These are phyloP conservation scores for Pediacus dermestoides DNA, from an alignment of 2,888 invertebrate species.

Conservation along the genomic window DNA sequence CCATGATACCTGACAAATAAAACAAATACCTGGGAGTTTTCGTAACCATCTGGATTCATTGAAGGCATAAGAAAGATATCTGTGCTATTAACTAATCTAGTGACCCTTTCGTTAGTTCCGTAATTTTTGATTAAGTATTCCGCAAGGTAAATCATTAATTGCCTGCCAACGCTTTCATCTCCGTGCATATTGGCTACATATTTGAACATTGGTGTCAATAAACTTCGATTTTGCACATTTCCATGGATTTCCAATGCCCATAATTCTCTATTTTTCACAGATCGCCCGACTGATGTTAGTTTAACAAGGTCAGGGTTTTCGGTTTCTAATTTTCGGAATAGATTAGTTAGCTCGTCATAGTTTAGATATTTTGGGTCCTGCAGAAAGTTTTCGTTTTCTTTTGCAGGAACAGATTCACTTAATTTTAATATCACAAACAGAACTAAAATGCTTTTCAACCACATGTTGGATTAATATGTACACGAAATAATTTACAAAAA, in stretches of 20 bases:
- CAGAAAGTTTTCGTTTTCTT: slow-evolving; percentile 56
- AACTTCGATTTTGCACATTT: slow-evolving; percentile 58
- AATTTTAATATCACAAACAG: slow-evolving; percentile 26
- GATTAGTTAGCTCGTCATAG: slow-evolving; percentile 66
- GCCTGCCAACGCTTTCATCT: slow-evolving; percentile 81
- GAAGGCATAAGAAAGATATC: slow-evolving; percentile 96
- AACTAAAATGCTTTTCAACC: slow-evolving; percentile 21
- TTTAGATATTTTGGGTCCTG: slow-evolving; percentile 61
- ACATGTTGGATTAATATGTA: slow-evolving; percentile 15
- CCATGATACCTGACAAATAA: not conserved
- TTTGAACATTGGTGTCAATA: slow-evolving; percentile 83
- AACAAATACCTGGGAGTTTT: slow-evolving; percentile 66
- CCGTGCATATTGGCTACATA: slow-evolving; percentile 97
- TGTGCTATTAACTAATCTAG: slow-evolving; percentile 75
- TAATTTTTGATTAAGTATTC: slow-evolving; percentile 79
- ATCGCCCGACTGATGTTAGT: slow-evolving; percentile 76
- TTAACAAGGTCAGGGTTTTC: slow-evolving; percentile 68
- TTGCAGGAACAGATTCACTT: slow-evolving; percentile 15
- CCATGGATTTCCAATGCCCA: slow-evolving; percentile 78
- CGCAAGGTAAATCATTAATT: slow-evolving; percentile 78
- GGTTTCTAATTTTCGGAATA: slow-evolving; percentile 60
- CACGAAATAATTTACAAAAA: too few relatives aligned
- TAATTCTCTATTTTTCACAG: slow-evolving; percentile 75
- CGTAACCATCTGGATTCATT: slow-evolving; percentile 97
- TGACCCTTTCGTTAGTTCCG: slow-evolving; percentile 65